Evolutionary conservation across 2,113 vertebrate genomes (phyloP), one percentile per base, ranked within the genome.

Genomic region (Leiothrix lutea): DNA sequence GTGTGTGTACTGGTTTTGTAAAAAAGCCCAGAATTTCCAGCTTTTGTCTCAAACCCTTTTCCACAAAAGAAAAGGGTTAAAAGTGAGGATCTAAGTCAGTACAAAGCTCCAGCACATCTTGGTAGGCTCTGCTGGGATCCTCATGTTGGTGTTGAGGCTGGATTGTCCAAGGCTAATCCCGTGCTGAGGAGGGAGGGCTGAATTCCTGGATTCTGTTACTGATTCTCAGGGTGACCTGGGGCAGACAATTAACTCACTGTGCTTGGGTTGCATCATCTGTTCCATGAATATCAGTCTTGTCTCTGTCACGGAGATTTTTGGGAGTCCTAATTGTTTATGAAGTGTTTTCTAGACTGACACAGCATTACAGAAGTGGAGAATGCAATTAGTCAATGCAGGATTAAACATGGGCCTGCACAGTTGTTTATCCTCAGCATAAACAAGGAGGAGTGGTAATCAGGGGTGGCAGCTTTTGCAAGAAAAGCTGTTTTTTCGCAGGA

Each of bases 301-400:
- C 50, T 90, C 67, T 86, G 75, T 67, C 78, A 51, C 8, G 6
- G 67, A 51, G 58, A 33, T 70, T 45, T 45, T 24, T 66, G 56
- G 1, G 64, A 78, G 58, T 56, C 67, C 71, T 66, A 51, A 90
- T 80, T 88, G 56, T 80, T 96, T 53, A 78, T 80, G 65, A 64
- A 94, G 72, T 78, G 80, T 7, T 94, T 94, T 94, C 80, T 50
- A 74, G 72, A 66, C 56, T 94, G 94, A 78, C 65, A 71, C 42
- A 81, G 88, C 69, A 31, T 64, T 84, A 45, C 69, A 66, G 80
- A 91, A 74, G 56, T 28, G 64, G 56, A 58, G 86, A 86, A 84
- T 56, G 56, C 67, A 73, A 22, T 95, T 91, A 92, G 82, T 93
- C 74, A 90, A 7, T 73, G 60, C 25, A 36, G 33, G 38, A 58